phyloP scores from a whole-genome alignment of 2,888 invertebrate genomes.

The Lepidocyrtinus sp. region DNA sequence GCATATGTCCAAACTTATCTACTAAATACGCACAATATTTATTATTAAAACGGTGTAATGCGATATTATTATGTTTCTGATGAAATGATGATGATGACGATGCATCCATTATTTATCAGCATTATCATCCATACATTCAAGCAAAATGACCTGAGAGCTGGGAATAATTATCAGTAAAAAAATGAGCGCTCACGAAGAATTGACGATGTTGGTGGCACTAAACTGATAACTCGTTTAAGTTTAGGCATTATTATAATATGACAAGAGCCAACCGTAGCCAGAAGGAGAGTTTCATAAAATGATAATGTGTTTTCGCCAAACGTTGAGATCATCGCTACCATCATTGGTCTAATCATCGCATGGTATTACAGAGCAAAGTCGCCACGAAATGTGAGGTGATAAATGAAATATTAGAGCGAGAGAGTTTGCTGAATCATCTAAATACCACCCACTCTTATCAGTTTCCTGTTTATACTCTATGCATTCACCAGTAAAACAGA shows the following conservation, averaged over 20 bases:
- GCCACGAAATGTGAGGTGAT: slow-evolving; percentile 33
- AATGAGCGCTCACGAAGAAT: slow-evolving; percentile 42
- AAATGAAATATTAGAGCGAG: slow-evolving; percentile 40
- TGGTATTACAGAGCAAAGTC: slow-evolving; percentile 25
- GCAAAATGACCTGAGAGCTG: slow-evolving; percentile 30
- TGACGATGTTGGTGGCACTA: slow-evolving; percentile 40
- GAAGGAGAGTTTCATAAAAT: neutral
- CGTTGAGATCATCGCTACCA: slow-evolving; percentile 39
- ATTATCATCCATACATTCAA: slow-evolving; percentile 28
- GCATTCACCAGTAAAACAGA: too few species aligned
- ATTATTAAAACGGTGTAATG: too few species aligned
- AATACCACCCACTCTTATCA: slow-evolving; percentile 52
- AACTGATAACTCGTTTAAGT: slow-evolving; percentile 26
- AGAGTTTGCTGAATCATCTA: slow-evolving; percentile 47
- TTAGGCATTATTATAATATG: slow-evolving; percentile 9
- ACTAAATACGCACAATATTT: too few species aligned
- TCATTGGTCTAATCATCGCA: slow-evolving; percentile 28
- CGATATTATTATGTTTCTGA: too few species aligned
- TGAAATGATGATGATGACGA: too few species aligned
- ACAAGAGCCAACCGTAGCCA: too few species aligned
- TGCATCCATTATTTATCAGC: slow-evolving; percentile 15
- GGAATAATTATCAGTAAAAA: neutral
- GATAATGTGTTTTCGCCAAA: slow-evolving; percentile 12
- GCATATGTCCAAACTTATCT: too few species aligned
- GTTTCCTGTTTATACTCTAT: slow-evolving; percentile 50